phyloP scores from a whole-genome alignment of 2,113 vertebrate species.

The Erinaceus europaeus region DNA sequence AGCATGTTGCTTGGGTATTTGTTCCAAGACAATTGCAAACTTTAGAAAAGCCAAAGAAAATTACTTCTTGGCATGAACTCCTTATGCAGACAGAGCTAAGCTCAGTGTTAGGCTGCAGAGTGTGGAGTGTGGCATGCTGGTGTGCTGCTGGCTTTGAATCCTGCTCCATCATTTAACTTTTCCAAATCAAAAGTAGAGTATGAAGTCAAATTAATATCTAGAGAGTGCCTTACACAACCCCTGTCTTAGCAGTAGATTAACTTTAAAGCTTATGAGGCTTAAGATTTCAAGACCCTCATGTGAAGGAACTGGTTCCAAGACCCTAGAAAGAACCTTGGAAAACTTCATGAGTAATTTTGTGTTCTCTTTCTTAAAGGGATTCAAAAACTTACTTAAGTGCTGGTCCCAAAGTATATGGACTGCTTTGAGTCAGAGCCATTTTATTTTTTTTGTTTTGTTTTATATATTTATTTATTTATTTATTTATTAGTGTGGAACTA shows the following conservation, averaged over 20 bases:
- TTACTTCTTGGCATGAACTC: not conserved
- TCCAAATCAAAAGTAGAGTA: not conserved
- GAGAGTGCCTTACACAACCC: not conserved
- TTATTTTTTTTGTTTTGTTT: too few species aligned
- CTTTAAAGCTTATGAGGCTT: not conserved
- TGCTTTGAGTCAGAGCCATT: too few species aligned
- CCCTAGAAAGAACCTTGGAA: not conserved
- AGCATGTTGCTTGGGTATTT: not conserved
- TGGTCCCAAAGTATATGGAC: not conserved
- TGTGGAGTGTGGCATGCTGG: rapidly evolving
- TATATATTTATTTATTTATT: too few species aligned
- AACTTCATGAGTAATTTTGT: not conserved
- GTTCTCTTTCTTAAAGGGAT: not conserved
- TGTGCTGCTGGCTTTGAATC: not conserved
- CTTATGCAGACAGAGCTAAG: too few species aligned
- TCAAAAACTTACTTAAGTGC: not conserved
- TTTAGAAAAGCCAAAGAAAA: not conserved
- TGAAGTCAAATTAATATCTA: not conserved
- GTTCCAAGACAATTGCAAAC: not conserved
- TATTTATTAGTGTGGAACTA: too few species aligned
- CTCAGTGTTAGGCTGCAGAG: not conserved
- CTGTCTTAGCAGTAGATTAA: not conserved
- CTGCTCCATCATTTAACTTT: not conserved
- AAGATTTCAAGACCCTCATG: not conserved
- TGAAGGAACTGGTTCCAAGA: not conserved